Percentiles rank a stretch among this genome's conserved stretches.
These are phyloP conservation scores for Dolomedes plantarius DNA, from an alignment of 2,888 invertebrate species.

Conservation along the genomic window DNA sequence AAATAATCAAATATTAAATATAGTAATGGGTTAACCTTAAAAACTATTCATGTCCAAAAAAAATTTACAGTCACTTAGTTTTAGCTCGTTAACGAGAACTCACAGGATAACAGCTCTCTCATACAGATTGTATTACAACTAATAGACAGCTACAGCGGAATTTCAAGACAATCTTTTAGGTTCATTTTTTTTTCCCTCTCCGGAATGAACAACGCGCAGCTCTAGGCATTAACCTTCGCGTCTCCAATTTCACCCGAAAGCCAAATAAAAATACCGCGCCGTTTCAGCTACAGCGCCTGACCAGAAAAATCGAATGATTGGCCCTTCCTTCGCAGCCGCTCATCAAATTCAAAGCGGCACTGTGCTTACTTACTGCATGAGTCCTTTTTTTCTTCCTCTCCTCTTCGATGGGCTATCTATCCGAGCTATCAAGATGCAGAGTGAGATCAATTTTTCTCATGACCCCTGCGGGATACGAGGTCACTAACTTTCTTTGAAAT, in stretches of 20 bases:
- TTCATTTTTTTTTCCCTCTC: too few species aligned
- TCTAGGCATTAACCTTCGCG: not conserved
- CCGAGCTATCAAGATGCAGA: conserved; percentile 32
- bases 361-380: not conserved
- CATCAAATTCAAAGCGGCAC: conserved; percentile 3
- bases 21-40: too few species aligned
- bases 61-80: too few species aligned
- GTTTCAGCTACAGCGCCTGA: not conserved
- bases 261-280: not conserved
- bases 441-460: conserved; percentile 57
- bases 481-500: conserved; percentile 55
- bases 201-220: too few species aligned
- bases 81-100: too few species aligned
- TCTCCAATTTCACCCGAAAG: not conserved
- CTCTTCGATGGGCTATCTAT: not conserved
- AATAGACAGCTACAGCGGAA: too few species aligned
- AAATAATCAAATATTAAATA: too few species aligned
- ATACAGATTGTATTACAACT: too few species aligned
- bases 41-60: too few species aligned
- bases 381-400: not conserved
- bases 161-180: too few species aligned
- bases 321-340: not conserved
- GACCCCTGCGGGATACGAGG: conserved; percentile 36
- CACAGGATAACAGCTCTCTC: too few species aligned
- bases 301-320: too few species aligned